Evolutionary conservation across 2,113 vertebrate genomes (phyloP).

Genomic region (Puma concolor): DNA sequence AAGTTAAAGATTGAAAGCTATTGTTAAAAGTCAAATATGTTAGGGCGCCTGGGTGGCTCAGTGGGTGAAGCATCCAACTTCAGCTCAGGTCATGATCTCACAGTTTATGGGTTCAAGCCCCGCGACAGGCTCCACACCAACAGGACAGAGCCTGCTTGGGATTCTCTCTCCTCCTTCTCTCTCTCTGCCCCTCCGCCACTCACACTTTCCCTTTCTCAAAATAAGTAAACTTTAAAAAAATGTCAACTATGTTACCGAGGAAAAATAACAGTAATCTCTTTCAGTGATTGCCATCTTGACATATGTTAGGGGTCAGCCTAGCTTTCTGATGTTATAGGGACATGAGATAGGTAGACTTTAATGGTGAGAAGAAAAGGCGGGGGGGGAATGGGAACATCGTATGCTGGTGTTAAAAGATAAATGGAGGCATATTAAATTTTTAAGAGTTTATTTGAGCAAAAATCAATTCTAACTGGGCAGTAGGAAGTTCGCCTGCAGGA

Average conservation of each 20-base stretch:
- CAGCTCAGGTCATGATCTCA: too few species aligned
- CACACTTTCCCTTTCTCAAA: too few species aligned
- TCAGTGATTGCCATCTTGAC: neutral
- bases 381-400: neutral
- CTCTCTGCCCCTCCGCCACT: too few species aligned
- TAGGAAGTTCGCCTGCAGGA: neutral
- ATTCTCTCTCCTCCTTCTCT: too few species aligned
- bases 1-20: neutral
- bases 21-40: neutral
- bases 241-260: neutral
- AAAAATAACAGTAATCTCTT: constrained; percentile 3
- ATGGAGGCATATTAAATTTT: neutral
- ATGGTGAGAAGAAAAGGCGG: neutral
- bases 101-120: too few species aligned
- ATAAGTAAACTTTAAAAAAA: neutral
- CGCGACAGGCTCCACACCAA: too few species aligned
- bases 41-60: neutral
- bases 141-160: too few species aligned
- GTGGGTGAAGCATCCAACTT: too few species aligned
- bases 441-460: neutral
- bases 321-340: neutral
- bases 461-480: neutral
- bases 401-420: neutral
- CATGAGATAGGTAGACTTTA: neutral
- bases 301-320: neutral